phyloP scores from a whole-genome alignment of 2,888 invertebrate genomes.

The Harmothoe impar region DNA sequence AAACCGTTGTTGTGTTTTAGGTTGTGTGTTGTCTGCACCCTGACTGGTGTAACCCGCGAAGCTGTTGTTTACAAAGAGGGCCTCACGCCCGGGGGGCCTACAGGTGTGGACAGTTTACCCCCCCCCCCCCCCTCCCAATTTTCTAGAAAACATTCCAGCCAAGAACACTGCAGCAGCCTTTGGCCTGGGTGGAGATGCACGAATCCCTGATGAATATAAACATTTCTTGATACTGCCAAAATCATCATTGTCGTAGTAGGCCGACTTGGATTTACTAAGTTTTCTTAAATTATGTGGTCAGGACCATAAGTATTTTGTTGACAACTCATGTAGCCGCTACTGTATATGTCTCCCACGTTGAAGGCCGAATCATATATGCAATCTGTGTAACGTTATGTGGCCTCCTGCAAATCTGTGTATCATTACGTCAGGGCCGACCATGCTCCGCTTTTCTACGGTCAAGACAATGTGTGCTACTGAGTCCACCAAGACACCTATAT shows the following conservation, averaged over 20 bases:
- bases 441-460: neutral
- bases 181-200: neutral
- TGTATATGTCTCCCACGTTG: neutral
- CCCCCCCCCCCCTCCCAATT: neutral
- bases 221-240: neutral
- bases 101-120: neutral
- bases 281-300: neutral
- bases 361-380: slow-evolving; percentile 12
- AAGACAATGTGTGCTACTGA: neutral
- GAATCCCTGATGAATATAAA: neutral
- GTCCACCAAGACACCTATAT: neutral
- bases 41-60: too few relatives aligned
- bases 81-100: neutral
- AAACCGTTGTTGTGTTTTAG: neutral
- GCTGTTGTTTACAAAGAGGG: neutral
- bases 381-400: neutral
- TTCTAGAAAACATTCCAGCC: slow-evolving; percentile 42
- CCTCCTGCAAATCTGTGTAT: slow-evolving; percentile 30
- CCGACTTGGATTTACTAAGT: neutral
- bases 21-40: too few relatives aligned
- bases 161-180: neutral
- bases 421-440: neutral
- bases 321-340: neutral
- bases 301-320: neutral
- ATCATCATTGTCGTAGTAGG: neutral